Evolutionary conservation across 2,888 invertebrate species (phyloP).

Genomic region (Noctua janthina): DNA sequence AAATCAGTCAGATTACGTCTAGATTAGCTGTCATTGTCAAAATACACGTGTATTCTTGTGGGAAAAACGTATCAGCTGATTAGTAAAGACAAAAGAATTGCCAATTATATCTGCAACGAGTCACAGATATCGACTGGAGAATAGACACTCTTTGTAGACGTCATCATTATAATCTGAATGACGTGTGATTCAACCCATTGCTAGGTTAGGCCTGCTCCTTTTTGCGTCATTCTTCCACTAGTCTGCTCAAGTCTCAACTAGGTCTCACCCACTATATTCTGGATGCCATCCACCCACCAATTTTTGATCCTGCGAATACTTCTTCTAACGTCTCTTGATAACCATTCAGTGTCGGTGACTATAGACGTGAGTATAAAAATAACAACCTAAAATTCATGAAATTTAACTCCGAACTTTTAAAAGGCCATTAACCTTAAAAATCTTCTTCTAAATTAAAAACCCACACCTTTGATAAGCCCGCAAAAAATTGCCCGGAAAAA

Average conservation of each 20-base stretch:
- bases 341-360: not conserved
- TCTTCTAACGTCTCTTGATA: not conserved
- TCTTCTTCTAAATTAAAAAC: slow-evolving; percentile 38
- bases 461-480: slow-evolving; percentile 26
- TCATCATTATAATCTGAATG: not conserved
- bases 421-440: slow-evolving; percentile 11
- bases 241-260: not conserved
- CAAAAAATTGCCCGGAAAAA: slow-evolving; percentile 25
- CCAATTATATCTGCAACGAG: not conserved
- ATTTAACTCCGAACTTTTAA: not conserved
- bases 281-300: not conserved
- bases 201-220: not conserved
- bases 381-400: not conserved
- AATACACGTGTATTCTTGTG: slow-evolving; percentile 22
- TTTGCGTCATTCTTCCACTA: not conserved
- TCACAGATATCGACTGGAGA: not conserved
- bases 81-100: slow-evolving; percentile 1
- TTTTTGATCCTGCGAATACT: not conserved
- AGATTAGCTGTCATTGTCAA: slow-evolving; percentile 7
- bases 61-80: not conserved
- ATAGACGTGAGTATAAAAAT: not conserved
- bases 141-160: not conserved
- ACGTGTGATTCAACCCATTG: not conserved
- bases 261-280: not conserved
- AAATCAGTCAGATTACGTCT: slow-evolving; percentile 6